Base-by-base conservation (phyloP, 2,113 vertebrate genomes). In the Columba livia region DNA sequence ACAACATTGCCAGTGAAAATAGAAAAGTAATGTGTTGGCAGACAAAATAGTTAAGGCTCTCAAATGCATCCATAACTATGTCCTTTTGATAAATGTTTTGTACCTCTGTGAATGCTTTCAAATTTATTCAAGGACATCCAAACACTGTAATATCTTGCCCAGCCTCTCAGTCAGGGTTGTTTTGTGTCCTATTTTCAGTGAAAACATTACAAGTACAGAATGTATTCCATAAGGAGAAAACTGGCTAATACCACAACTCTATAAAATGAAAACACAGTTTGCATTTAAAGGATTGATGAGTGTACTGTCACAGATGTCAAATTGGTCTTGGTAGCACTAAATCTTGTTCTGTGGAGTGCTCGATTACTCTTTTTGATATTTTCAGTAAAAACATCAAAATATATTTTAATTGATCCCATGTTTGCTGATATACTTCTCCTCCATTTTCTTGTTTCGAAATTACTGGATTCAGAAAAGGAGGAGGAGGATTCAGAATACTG, bases 81-180 rank as follows among this genome's bases (percentile, higher is more conserved):
- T 78, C 94, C 84, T 91, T 96, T 75, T 91, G 88, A 96, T 80
- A 48, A 85, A 82, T 75, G 85, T 78, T 92, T 93, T 74, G 71
- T 91, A 89, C 48, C 61, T 79, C 87, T 72, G 38, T 51, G 77
- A 85, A 42, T 65, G 29, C 71, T 85, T 93, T 93, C 38, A 58
- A 32, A 90, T 61, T 79, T 74, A 88, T 56, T 94, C 89, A 96
- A 79, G 97, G 93, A 81, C 86, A 80, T 91, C 62, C 72, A 74
- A 66, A 61, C 88, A 78, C 66, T 88, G 60, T 42, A 56, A 20
- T 74, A 18, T 48, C 75, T 85, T 80, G 47, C 9, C 3, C 65
- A 82, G 28, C 54, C 77, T 93, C 51, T 84, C 65, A 34, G 25
- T 79, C 79, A 87, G 80, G 47, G 54, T 65, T 71, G 34, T 56